Percentiles rank a stretch among this genome's conserved stretches.
Conservation (phyloP, 53 echinoderm and acorn worm genomes). For the Astropecten irregularis region DNA sequence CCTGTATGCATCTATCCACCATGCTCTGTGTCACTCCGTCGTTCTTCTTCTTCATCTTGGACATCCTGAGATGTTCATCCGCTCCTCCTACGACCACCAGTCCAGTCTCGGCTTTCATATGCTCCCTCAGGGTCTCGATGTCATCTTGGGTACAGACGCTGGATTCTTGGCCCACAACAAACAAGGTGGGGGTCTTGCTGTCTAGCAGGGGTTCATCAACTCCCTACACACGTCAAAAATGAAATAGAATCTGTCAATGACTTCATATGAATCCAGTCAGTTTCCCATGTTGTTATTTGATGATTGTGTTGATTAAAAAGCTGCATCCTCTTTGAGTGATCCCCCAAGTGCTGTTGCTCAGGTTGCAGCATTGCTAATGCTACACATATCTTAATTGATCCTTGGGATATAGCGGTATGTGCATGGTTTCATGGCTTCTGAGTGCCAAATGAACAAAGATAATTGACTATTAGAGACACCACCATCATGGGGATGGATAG, state of each 20-base stretch:
- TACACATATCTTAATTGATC: no score
- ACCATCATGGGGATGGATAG: no score
- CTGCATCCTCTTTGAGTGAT: no score
- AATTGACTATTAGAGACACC: no score
- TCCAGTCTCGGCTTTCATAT: constrained; percentile 90
- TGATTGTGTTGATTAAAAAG: no score
- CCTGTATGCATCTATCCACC: constrained; percentile 98
- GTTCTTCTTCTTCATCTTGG: constrained; percentile 87
- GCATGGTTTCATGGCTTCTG: no score
- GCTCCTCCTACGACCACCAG: constrained; percentile 97
- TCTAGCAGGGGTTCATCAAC: constrained; percentile 89
- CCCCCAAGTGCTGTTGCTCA: no score
- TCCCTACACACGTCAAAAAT: constrained; percentile 46
- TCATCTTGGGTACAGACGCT: constrained; percentile 89
- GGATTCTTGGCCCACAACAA: constrained; percentile 94
- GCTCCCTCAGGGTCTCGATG: constrained; percentile 89
- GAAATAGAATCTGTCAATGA: neutral
- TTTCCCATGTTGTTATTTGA: no score
- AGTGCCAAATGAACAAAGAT: no score
- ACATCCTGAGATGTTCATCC: constrained; percentile 88
- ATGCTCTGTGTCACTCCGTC: constrained; percentile 99
- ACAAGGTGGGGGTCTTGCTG: constrained; percentile 87
- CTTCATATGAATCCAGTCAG: no score
- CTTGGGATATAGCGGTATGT: no score
- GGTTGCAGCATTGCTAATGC: no score